Conservation (phyloP, 2,888 invertebrate genomes). For the Mesoligia furuncula region DNA sequence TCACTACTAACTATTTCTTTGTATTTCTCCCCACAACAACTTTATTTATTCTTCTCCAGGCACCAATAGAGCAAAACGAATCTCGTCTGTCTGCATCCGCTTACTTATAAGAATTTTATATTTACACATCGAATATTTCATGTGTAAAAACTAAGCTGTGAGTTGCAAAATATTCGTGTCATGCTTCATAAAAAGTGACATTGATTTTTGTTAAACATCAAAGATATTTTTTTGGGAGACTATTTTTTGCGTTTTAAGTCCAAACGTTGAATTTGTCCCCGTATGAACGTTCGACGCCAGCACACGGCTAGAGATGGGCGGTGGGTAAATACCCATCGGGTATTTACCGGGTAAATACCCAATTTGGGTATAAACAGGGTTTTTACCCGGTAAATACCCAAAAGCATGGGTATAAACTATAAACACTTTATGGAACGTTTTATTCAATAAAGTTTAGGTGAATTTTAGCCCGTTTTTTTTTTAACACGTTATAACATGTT, state of each 20-base stretch:
- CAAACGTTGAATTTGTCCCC: slow-evolving; percentile 56
- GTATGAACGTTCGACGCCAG: slow-evolving; percentile 64
- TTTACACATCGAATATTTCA: slow-evolving; percentile 21
- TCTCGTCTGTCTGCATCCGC: slow-evolving; percentile 42
- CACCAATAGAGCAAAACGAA: slow-evolving; percentile 73
- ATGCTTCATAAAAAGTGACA: slow-evolving; percentile 33
- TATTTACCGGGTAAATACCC: too few relatives aligned
- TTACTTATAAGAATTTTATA: slow-evolving; percentile 38
- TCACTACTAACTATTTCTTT: slow-evolving; percentile 81
- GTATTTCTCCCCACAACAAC: slow-evolving; percentile 75
- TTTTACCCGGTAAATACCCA: too few relatives aligned
- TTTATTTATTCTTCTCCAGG: slow-evolving; percentile 78
- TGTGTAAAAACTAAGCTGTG: slow-evolving; percentile 30
- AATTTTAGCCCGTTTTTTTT: too few relatives aligned
- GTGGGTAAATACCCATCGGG: too few relatives aligned
- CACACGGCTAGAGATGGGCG: too few relatives aligned
- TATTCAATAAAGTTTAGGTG: too few relatives aligned
- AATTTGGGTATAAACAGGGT: too few relatives aligned
- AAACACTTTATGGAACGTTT: too few relatives aligned
- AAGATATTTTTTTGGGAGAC: slow-evolving; percentile 36
- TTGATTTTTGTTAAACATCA: slow-evolving; percentile 28
- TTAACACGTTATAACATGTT: too few relatives aligned
- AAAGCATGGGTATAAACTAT: too few relatives aligned
- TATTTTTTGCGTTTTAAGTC: slow-evolving; percentile 36
- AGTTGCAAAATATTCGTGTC: slow-evolving; percentile 18